Evolutionary conservation across 2,888 invertebrate genomes (phyloP).

Genomic region (Macaria notata): DNA sequence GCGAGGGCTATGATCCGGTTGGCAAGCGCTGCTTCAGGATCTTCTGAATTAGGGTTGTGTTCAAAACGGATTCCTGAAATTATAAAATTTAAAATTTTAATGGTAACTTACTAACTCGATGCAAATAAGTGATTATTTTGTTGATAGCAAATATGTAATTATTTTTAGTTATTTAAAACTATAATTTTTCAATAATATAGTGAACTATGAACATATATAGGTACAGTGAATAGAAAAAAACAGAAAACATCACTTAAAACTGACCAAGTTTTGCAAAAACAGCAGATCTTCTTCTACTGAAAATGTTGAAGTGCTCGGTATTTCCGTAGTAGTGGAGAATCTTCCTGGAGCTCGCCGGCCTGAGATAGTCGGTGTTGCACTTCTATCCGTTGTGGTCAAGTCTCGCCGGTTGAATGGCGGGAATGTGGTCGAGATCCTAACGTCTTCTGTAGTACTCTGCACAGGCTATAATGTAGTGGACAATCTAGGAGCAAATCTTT

Average conservation of each 20-base stretch:
- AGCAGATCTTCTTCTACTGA: slow-evolving; percentile 81
- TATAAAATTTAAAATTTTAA: neutral
- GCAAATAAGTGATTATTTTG: no score
- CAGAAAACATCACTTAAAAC: slow-evolving; percentile 22
- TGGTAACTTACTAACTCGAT: no score
- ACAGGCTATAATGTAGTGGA: slow-evolving; percentile 44
- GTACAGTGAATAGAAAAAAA: no score
- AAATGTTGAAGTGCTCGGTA: slow-evolving; percentile 72
- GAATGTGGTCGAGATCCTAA: slow-evolving; percentile 69
- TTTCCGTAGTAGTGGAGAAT: slow-evolving; percentile 62
- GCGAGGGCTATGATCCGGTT: slow-evolving; percentile 81
- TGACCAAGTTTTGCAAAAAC: slow-evolving; percentile 84
- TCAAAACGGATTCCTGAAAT: slow-evolving; percentile 74
- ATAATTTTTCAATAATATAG: no score
- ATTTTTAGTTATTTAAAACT: no score
- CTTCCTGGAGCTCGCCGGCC: slow-evolving; percentile 49
- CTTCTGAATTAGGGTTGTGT: slow-evolving; percentile 62
- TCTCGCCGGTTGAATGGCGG: slow-evolving; percentile 54
- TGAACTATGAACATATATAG: no score
- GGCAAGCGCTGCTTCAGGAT: slow-evolving; percentile 74
- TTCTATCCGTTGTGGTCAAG: slow-evolving; percentile 50
- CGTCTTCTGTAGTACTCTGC: slow-evolving; percentile 53
- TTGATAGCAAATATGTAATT: no score
- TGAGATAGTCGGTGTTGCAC: slow-evolving; percentile 40
- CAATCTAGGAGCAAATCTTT: slow-evolving; percentile 53